phyloP scores from a whole-genome alignment of 2,113 vertebrate species.

The Bos taurus region DNA sequence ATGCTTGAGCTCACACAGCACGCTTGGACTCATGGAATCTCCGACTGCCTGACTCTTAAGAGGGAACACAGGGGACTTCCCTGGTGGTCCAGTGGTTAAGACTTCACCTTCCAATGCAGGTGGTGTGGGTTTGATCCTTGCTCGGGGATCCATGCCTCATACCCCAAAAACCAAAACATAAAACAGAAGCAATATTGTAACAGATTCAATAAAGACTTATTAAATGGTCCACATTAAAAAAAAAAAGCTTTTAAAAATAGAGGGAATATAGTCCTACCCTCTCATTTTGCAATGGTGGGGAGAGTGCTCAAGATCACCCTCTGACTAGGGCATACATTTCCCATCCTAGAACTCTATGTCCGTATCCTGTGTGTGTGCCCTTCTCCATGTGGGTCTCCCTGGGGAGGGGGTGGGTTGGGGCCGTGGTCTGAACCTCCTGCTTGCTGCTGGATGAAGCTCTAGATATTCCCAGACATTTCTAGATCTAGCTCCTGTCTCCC shows the following conservation, averaged over 20 bases:
- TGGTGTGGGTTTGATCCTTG: not conserved
- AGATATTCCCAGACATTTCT: not conserved
- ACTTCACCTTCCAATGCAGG: not conserved
- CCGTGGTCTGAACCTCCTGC: not conserved
- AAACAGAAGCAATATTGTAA: not conserved
- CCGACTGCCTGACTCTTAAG: accelerated
- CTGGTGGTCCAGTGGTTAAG: not conserved
- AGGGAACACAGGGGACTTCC: not conserved
- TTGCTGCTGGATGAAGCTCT: not conserved
- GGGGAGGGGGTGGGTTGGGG: accelerated
- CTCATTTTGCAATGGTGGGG: not conserved
- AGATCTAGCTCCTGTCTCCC: not conserved
- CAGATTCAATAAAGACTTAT: not conserved
- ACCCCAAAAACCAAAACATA: not conserved
- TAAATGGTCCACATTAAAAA: not conserved
- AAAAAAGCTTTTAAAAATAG: not conserved
- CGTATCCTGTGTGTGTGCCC: not conserved
- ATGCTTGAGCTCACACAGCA: not conserved
- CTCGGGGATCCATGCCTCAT: not conserved
- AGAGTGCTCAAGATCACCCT: not conserved
- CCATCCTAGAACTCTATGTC: no score
- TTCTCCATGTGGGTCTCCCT: not conserved
- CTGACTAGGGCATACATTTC: not conserved
- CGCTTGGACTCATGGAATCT: not conserved
- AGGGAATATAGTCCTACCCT: not conserved